A percentile compares a stretch with the other conserved stretches of the same genome.
Evolutionary conservation across 2,113 vertebrate genomes (phyloP).

Genomic region (Psephotus haematonotus): DNA sequence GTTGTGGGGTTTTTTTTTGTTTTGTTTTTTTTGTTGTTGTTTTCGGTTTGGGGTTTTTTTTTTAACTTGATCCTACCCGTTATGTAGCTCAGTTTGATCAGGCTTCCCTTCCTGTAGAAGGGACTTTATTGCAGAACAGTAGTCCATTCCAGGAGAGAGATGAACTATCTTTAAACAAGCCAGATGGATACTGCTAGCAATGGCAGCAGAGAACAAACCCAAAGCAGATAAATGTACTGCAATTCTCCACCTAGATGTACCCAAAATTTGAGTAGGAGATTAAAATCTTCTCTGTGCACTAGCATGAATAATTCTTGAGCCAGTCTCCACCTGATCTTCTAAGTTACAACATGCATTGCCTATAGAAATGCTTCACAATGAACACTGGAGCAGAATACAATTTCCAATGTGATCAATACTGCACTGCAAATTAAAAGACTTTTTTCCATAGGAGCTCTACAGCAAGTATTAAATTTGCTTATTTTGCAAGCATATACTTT

Average conservation of each 20-base stretch:
- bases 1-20: too few species aligned
- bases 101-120: not conserved
- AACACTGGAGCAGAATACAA: not conserved
- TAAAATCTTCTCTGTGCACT: not conserved
- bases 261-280: not conserved
- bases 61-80: not conserved
- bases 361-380: not conserved
- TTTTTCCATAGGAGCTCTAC: not conserved
- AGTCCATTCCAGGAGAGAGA: not conserved
- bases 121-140: not conserved
- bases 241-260: not conserved
- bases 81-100: not conserved
- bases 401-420: not conserved
- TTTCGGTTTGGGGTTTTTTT: too few species aligned
- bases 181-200: not conserved
- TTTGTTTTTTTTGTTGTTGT: too few species aligned
- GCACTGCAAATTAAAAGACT: not conserved
- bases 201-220: not conserved
- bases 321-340: not conserved
- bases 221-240: not conserved
- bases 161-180: not conserved
- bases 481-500: not conserved
- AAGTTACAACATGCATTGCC: not conserved
- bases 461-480: not conserved
- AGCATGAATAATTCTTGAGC: not conserved